Percentiles rank a stretch among this genome's conserved stretches.
Conservation (phyloP, 2,797 vertebrate genomes). For the Cossypha caffra region DNA sequence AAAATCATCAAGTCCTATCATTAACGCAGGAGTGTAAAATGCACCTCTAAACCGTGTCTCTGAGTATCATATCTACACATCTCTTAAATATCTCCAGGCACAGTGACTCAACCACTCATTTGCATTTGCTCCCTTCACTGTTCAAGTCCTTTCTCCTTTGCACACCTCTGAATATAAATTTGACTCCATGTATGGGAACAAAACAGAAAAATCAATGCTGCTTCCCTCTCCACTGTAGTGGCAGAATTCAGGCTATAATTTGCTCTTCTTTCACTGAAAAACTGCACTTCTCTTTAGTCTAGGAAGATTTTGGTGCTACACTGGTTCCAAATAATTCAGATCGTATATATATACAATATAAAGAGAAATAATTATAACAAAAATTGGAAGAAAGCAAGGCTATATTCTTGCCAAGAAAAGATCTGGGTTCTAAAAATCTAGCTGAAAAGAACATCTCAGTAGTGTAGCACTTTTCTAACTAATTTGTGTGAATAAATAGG, state of each 20-base stretch:
- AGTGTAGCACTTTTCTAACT: neutral
- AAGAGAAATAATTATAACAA: neutral
- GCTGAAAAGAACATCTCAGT: neutral
- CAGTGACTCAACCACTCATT: fast-evolving
- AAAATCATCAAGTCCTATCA: neutral
- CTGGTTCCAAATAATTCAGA: neutral
- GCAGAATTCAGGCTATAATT: neutral
- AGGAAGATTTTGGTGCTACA: neutral
- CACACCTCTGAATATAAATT: neutral
- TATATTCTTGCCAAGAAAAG: neutral
- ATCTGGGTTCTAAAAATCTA: neutral
- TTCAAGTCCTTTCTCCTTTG: neutral
- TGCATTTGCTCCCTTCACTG: neutral
- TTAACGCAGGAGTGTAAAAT: neutral
- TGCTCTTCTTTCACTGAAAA: neutral
- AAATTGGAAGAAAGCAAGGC: neutral
- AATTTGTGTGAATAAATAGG: neutral
- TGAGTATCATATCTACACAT: neutral
- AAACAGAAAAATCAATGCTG: neutral
- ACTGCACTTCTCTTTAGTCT: neutral
- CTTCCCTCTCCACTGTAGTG: neutral
- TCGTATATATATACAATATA: neutral
- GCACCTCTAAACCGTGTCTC: neutral
- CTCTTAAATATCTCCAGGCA: neutral
- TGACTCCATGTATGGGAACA: neutral